Percentiles rank a stretch among this genome's conserved stretches.
These are phyloP conservation scores for Chlorodrepanis virens DNA, from an alignment of 2,113 vertebrate genomes.

Conservation along the genomic window DNA sequence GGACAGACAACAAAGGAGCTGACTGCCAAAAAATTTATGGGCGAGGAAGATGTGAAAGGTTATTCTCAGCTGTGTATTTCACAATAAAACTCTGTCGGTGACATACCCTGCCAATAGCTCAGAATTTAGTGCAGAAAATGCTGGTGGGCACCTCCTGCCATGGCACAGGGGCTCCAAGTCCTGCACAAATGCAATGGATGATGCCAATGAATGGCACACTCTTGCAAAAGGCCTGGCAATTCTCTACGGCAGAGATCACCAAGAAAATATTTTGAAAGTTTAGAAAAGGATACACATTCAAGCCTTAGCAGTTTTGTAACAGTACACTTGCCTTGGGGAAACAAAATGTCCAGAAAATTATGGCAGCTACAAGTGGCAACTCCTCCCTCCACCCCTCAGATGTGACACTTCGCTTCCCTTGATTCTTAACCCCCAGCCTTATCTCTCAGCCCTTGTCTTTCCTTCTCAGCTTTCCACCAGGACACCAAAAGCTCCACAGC, in stretches of 20 bases:
- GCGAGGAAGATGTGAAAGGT: neutral
- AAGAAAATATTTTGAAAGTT: neutral
- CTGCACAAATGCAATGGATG: rapidly evolving
- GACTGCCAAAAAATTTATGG: neutral
- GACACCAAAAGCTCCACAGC: neutral
- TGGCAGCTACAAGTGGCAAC: neutral
- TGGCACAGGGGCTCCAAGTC: no score
- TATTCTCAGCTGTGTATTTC: neutral
- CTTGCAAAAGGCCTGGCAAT: neutral
- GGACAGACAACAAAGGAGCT: neutral
- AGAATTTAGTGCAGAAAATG: neutral
- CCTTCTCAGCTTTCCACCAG: neutral
- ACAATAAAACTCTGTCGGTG: neutral
- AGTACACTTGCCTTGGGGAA: neutral
- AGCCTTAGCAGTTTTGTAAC: neutral
- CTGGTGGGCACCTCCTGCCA: neutral
- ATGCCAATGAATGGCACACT: neutral
- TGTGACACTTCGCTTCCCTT: neutral
- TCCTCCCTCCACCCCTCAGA: neutral
- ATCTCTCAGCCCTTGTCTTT: neutral
- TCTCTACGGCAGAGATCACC: neutral
- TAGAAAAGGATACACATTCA: neutral
- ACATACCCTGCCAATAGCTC: neutral
- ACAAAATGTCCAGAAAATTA: neutral
- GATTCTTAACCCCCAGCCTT: neutral